Conservation (phyloP, 2,888 invertebrate species). For the Panzeria rudis region DNA sequence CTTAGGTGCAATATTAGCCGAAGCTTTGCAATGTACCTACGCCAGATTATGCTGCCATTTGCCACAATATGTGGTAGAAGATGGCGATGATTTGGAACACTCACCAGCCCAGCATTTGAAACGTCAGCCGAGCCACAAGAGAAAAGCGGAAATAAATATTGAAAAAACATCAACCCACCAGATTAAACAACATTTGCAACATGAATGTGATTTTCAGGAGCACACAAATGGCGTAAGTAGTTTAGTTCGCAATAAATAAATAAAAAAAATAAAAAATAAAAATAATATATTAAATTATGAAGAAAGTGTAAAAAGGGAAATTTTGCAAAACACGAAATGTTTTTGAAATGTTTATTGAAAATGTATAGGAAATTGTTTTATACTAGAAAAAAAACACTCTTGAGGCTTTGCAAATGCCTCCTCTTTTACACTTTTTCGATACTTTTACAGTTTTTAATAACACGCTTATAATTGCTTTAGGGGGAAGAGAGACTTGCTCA, state of each 20-base stretch:
- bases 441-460: neutral
- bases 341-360: neutral
- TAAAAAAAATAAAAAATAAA: neutral
- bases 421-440: conserved; percentile 6
- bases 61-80: conserved; percentile 54
- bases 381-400: neutral
- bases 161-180: conserved; percentile 43
- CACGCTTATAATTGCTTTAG: neutral
- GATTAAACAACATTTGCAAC: conserved; percentile 47
- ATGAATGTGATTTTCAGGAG: conserved; percentile 67
- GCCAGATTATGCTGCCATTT: conserved; percentile 79
- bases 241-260: conserved; percentile 2
- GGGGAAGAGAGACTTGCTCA: neutral
- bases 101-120: conserved; percentile 22
- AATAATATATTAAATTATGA: neutral
- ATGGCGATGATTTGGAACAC: conserved; percentile 25
- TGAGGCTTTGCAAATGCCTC: neutral
- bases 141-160: conserved; percentile 16
- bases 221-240: conserved; percentile 67
- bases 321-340: neutral
- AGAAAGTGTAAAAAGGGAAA: neutral
- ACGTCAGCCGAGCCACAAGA: conserved; percentile 18
- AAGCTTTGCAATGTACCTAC: conserved; percentile 88
- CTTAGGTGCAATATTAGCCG: conserved; percentile 91
- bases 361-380: neutral